These are phyloP conservation scores for Agrochola macilenta DNA, from an alignment of 2,888 invertebrate genomes.

Conservation along the genomic window DNA sequence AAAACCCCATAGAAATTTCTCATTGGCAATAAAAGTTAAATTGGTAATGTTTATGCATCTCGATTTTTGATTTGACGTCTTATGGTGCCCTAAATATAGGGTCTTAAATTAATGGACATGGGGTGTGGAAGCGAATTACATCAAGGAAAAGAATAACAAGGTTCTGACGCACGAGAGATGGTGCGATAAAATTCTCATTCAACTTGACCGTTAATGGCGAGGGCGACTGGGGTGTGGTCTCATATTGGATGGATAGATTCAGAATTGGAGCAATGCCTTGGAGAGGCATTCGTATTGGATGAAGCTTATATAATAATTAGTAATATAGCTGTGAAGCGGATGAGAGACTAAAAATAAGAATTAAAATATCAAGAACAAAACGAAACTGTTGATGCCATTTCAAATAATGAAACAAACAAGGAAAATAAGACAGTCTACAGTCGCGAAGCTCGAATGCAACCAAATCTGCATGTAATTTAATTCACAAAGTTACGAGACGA, in stretches of 20 bases:
- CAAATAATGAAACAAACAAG: conserved; percentile 16
- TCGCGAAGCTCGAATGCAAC: neutral
- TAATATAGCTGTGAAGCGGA: neutral
- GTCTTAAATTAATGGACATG: conserved; percentile 1
- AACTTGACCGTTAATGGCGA: conserved; percentile 16
- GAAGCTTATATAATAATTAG: neutral
- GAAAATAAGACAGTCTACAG: conserved; percentile 13
- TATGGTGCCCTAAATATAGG: neutral
- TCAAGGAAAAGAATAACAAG: neutral
- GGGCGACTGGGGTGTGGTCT: conserved; percentile 13
- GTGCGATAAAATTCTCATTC: conserved; percentile 35
- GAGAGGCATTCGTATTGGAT: neutral
- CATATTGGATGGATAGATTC: neutral
- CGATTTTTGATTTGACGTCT: neutral
- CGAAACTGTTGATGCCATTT: neutral
- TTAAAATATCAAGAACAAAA: neutral
- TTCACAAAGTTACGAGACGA: neutral
- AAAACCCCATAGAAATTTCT: neutral
- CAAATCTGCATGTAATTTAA: neutral
- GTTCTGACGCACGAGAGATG: conserved; percentile 35
- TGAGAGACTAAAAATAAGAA: neutral
- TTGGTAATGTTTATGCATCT: neutral
- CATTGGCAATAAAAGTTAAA: neutral
- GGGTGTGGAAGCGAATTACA: conserved; percentile 2
- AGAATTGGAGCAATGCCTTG: neutral